phyloP scores from a whole-genome alignment of 1,140 invertebrate species.

The Zaprionus davidi region DNA sequence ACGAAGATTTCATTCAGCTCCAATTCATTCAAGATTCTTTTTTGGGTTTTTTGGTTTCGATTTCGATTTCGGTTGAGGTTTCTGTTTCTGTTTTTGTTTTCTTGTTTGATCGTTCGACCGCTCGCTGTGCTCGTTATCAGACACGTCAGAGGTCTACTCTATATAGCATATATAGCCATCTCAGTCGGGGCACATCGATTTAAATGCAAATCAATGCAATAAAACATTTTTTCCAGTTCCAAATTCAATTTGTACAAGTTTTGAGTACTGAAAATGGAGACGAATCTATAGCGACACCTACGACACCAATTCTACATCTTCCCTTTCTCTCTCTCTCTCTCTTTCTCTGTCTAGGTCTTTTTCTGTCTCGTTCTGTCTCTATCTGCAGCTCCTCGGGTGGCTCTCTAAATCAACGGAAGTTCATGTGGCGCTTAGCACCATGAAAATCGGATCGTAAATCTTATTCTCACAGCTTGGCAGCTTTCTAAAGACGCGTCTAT shows the following conservation, averaged over 20 bases:
- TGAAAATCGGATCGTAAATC: conserved; percentile 62
- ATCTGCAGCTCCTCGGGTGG: conserved; percentile 19
- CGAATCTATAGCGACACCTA: neutral
- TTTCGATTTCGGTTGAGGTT: conserved; percentile 42
- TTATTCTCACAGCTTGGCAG: conserved; percentile 48
- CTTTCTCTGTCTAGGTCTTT: neutral
- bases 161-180: conserved; percentile 37
- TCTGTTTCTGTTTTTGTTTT: conserved; percentile 64
- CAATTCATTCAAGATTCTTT: conserved; percentile 65
- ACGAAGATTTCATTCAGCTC: conserved; percentile 58
- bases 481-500: conserved; percentile 39
- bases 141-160: neutral
- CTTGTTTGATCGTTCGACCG: conserved; percentile 48
- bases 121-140: conserved; percentile 75
- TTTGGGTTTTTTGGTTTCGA: conserved; percentile 15
- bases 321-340: neutral
- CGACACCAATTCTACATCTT: neutral
- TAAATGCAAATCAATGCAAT: conserved; percentile 83
- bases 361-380: neutral
- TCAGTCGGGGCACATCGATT: conserved; percentile 65
- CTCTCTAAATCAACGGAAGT: conserved; percentile 68
- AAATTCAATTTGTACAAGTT: conserved; percentile 61
- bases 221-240: conserved; percentile 75
- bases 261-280: conserved; percentile 11
- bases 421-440: conserved; percentile 74